Conservation (phyloP, 35 echinoderm and acorn worm genomes). For the Apostichopus californicus region DNA sequence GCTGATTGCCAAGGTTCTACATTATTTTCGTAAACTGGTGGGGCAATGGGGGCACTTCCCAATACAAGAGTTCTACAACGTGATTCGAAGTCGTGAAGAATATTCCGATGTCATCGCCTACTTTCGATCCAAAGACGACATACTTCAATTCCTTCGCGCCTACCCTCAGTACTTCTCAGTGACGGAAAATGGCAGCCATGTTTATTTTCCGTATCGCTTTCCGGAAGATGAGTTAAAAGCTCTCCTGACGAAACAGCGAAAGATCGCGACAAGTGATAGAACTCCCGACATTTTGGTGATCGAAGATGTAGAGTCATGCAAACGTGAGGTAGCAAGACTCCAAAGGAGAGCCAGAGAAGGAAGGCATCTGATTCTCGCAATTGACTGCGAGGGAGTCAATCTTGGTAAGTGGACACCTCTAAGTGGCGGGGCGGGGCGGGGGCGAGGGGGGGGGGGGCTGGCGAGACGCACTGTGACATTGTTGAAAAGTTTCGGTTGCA, state of each 20-base stretch:
- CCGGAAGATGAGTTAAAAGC: not conserved
- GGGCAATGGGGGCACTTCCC: not conserved
- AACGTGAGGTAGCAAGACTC: not conserved
- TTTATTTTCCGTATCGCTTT: not conserved
- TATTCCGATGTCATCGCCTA: not conserved
- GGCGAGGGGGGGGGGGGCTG: not conserved
- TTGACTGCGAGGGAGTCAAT: constrained; percentile 14
- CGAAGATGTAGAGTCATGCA: not conserved
- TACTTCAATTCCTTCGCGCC: not conserved
- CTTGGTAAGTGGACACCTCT: not conserved
- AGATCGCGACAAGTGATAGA: not conserved
- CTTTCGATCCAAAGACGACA: not conserved
- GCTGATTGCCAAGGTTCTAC: not conserved
- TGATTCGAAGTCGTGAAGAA: not conserved
- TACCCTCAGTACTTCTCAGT: constrained; percentile 8
- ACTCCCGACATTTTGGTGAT: not conserved
- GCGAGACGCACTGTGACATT: not conserved
- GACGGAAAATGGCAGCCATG: not conserved
- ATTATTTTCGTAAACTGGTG: not conserved
- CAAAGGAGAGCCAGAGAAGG: not conserved
- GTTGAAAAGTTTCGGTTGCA: too few species aligned
- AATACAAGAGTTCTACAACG: not conserved
- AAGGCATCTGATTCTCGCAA: not conserved
- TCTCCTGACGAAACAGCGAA: not conserved
- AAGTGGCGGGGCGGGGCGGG: not conserved